Evolutionary conservation across 2,888 invertebrate genomes (phyloP).

Genomic region (Acleris emargana): DNA sequence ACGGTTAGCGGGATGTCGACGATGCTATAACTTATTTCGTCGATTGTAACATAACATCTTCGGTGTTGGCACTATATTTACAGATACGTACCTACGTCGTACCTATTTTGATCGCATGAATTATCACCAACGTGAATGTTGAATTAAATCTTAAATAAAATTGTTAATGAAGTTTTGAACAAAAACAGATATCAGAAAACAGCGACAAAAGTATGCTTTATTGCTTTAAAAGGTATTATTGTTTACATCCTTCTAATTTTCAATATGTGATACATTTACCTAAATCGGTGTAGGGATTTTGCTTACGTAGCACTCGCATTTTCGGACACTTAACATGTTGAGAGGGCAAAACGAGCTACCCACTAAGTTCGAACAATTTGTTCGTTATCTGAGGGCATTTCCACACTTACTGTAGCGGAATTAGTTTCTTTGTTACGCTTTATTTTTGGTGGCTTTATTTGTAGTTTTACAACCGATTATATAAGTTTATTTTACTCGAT

Average conservation of each 20-base stretch:
- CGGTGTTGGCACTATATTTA: slow-evolving; percentile 1
- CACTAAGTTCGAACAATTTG: slow-evolving; percentile 2
- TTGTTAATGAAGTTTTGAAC: neutral
- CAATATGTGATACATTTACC: slow-evolving; percentile 50
- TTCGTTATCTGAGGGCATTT: slow-evolving; percentile 7
- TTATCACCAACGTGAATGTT: too few relatives aligned
- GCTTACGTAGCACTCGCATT: slow-evolving; percentile 56
- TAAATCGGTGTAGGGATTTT: slow-evolving; percentile 53
- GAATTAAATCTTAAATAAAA: too few relatives aligned
- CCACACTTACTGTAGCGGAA: slow-evolving; percentile 13
- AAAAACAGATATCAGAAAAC: neutral
- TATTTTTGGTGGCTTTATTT: slow-evolving; percentile 23
- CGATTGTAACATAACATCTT: slow-evolving; percentile 3
- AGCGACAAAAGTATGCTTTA: neutral
- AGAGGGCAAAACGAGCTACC: slow-evolving; percentile 7
- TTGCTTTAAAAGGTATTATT: slow-evolving; percentile 37
- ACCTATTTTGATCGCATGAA: too few relatives aligned
- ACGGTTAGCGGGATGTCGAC: slow-evolving; percentile 54
- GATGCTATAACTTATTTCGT: neutral
- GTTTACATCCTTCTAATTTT: slow-evolving; percentile 50
- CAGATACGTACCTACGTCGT: neutral
- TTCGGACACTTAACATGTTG: slow-evolving; percentile 43
- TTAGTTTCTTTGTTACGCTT: slow-evolving; percentile 27
- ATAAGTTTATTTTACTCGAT: slow-evolving; percentile 17
- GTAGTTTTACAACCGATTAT: slow-evolving; percentile 9